phyloP scores from a whole-genome alignment of 2,888 invertebrate genomes.

The Drosophila prolongata region DNA sequence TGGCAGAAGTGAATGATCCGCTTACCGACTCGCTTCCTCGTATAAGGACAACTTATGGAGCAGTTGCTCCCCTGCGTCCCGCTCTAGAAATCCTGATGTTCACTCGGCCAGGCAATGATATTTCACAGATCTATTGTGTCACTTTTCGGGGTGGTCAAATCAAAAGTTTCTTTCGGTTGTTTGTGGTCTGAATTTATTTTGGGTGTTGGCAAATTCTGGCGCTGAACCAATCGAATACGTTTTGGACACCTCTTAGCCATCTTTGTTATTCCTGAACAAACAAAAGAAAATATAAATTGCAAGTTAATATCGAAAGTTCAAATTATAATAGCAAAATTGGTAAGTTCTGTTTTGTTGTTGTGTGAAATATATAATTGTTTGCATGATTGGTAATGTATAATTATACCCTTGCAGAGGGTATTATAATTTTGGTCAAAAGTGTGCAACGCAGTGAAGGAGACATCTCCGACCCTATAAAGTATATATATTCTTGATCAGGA shows the following conservation, averaged over 20 bases:
- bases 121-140: constrained; percentile 21
- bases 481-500: too few species aligned
- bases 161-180: not conserved
- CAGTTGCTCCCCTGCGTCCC: too few species aligned
- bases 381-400: too few species aligned
- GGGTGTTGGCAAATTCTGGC: not conserved
- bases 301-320: too few species aligned
- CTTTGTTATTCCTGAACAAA: not conserved
- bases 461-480: too few species aligned
- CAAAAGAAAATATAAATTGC: too few species aligned
- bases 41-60: constrained; percentile 2
- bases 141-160: not conserved
- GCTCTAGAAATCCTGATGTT: not conserved
- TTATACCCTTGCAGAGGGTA: too few species aligned
- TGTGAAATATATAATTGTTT: too few species aligned
- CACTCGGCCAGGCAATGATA: constrained; percentile 7
- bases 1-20: constrained; percentile 54
- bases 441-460: too few species aligned
- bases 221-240: not conserved
- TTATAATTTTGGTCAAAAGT: too few species aligned
- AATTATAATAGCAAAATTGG: too few species aligned
- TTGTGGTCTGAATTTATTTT: not conserved
- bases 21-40: constrained; percentile 24
- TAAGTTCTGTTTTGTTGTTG: too few species aligned
- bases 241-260: not conserved